Conservation (phyloP, 2,797 vertebrate species). For the Falco concolor region DNA sequence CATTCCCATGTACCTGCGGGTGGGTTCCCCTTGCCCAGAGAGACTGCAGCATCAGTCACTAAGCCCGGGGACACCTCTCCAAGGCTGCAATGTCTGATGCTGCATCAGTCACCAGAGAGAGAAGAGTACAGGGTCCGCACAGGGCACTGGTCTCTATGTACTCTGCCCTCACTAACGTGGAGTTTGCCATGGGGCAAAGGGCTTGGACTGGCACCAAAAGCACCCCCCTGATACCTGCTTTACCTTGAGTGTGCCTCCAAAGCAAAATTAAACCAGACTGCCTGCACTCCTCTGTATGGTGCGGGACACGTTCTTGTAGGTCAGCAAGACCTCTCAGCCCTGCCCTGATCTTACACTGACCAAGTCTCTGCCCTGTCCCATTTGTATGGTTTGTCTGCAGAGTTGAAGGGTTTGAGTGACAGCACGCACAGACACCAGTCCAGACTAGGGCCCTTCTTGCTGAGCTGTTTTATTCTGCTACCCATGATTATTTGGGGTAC, state of each 20-base stretch:
- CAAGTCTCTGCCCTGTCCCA: rapidly evolving
- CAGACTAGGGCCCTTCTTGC: background rate
- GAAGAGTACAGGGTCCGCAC: background rate
- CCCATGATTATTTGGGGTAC: slow-evolving; percentile 7
- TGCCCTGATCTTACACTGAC: background rate
- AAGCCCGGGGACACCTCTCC: background rate
- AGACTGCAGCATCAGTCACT: rapidly evolving
- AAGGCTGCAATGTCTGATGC: background rate
- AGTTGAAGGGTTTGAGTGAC: background rate
- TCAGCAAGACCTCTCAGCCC: background rate
- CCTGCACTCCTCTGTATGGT: background rate
- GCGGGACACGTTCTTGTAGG: rapidly evolving
- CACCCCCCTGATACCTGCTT: background rate
- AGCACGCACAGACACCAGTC: background rate
- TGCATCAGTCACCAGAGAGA: background rate
- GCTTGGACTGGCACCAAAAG: background rate
- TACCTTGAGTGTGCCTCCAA: background rate
- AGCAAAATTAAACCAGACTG: background rate
- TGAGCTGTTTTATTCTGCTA: background rate
- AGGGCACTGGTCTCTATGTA: background rate
- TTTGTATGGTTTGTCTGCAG: background rate
- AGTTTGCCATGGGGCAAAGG: background rate
- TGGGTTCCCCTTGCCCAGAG: background rate
- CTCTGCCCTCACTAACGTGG: background rate
- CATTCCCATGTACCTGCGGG: rapidly evolving